Percentiles rank a stretch among this genome's conserved stretches.
These are phyloP conservation scores for Scartelaos histophorus DNA, from an alignment of 2,113 vertebrate species.

Conservation along the genomic window DNA sequence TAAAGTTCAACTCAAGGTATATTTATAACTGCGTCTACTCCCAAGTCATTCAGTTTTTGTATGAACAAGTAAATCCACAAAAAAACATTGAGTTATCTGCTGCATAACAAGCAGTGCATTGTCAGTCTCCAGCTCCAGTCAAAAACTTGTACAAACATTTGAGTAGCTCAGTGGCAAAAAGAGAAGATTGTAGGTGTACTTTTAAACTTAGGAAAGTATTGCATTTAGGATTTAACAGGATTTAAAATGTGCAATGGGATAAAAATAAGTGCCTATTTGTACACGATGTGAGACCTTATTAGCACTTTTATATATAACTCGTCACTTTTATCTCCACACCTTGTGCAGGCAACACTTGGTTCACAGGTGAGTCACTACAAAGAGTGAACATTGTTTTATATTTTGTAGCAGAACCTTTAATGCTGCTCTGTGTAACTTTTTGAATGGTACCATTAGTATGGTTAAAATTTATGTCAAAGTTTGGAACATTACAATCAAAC, in stretches of 20 bases:
- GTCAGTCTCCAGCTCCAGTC: neutral
- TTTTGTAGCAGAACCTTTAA: neutral
- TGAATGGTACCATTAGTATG: neutral
- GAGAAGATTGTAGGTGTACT: neutral
- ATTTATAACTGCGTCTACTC: neutral
- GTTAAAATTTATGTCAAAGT: too few relatives aligned
- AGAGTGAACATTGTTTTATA: neutral
- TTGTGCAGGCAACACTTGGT: neutral
- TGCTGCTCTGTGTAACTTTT: neutral
- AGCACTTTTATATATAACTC: neutral
- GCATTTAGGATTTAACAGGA: neutral
- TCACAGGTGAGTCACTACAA: neutral
- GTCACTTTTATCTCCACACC: neutral
- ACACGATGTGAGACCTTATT: neutral
- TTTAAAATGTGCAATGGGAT: neutral
- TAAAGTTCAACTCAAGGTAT: neutral
- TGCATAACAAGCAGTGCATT: neutral
- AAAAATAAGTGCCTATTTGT: neutral
- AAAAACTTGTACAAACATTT: neutral
- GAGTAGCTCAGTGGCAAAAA: neutral
- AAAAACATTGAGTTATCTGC: neutral
- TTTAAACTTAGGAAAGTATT: neutral
- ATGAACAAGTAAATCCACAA: constrained; percentile 2
- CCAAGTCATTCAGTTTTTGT: constrained; percentile 6
- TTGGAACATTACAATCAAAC: too few relatives aligned